These are phyloP conservation scores for Pachyrhynchus sulphureomaculatus DNA, from an alignment of 1,140 invertebrate species.

Conservation along the genomic window DNA sequence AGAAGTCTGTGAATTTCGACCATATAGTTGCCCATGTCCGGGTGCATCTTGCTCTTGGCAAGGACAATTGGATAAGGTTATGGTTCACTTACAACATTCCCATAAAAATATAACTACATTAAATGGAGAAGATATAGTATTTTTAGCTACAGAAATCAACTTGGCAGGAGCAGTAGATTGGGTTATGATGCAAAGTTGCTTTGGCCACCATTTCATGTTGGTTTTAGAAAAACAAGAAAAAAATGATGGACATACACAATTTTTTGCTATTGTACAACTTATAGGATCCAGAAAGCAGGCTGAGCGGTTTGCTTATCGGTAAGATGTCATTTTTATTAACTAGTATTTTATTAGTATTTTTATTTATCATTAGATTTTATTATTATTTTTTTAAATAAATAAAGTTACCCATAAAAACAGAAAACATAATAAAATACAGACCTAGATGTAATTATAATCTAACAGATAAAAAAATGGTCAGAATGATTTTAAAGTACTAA, in stretches of 20 bases:
- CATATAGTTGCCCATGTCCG: constrained; percentile 97
- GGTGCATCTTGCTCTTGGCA: constrained; percentile 99
- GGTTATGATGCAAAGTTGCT: constrained; percentile 99
- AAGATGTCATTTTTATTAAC: constrained; percentile 35
- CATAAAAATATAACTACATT: constrained; percentile 99
- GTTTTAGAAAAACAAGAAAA: constrained; percentile 99
- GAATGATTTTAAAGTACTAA: too few species aligned
- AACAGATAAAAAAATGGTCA: too few species aligned
- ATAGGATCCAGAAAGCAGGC: constrained; percentile 99
- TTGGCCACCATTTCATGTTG: constrained; percentile 98
- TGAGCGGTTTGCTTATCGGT: constrained; percentile 98
- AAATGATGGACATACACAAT: constrained; percentile 96
- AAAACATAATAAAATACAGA: too few species aligned
- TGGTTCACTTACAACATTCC: constrained; percentile 95
- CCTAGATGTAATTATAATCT: too few species aligned
- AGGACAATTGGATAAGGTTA: constrained; percentile 60
- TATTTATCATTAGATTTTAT: too few species aligned
- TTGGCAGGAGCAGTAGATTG: constrained; percentile 99
- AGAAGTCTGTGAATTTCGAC: constrained; percentile 96
- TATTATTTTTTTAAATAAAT: too few species aligned
- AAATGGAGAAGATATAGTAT: constrained; percentile 97
- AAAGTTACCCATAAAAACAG: too few species aligned
- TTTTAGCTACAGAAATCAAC: constrained; percentile 99
- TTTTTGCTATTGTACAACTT: constrained; percentile 98
- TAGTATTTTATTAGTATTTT: too few species aligned